Conservation (phyloP, 2,888 invertebrate species). For the Blomia tropicalis region DNA sequence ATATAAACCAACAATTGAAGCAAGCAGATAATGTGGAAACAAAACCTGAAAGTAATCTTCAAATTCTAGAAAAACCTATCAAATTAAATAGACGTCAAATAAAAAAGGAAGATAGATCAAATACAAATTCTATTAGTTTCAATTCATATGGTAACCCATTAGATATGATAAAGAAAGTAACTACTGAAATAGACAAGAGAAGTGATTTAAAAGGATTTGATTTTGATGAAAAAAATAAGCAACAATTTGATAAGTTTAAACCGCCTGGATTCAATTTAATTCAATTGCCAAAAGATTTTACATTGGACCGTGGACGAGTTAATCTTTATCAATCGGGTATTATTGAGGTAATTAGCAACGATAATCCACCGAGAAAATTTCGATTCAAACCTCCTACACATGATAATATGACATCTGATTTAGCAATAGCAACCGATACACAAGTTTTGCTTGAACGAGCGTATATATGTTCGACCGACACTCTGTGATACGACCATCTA, state of each 20-base stretch:
- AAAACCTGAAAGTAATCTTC: background rate
- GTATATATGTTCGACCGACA: background rate
- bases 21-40: background rate
- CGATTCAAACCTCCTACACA: background rate
- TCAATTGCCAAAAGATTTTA: conserved; percentile 5
- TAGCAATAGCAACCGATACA: background rate
- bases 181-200: background rate
- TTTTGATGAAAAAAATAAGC: conserved; percentile 1
- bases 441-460: background rate
- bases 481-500: too few relatives aligned
- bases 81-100: background rate
- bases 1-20: background rate
- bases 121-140: background rate
- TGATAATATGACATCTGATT: background rate
- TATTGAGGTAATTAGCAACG: background rate
- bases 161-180: background rate
- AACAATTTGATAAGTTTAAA: background rate
- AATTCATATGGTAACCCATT: background rate
- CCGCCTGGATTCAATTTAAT: conserved; percentile 8
- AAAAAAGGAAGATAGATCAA: background rate
- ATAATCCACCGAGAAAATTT: background rate
- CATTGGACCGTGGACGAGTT: background rate
- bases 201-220: background rate
- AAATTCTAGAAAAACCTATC: background rate
- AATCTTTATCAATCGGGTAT: conserved; percentile 12